These are phyloP conservation scores for Ameiurus melas DNA, from an alignment of 2,113 vertebrate genomes.

Conservation along the genomic window DNA sequence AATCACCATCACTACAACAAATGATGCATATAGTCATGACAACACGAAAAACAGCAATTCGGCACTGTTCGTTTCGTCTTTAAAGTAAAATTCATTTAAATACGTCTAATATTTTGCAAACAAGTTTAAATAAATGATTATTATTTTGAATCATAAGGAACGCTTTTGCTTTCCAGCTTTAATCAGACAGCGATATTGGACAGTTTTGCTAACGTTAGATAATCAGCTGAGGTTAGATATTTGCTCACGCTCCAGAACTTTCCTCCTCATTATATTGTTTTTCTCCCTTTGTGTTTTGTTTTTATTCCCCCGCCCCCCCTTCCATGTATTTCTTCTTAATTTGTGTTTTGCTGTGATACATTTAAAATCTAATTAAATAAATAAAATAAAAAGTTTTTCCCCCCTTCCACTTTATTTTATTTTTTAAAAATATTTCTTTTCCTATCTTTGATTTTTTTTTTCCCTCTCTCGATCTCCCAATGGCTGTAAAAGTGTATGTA, in stretches of 20 bases:
- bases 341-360: neutral
- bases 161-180: neutral
- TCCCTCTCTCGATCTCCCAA: neutral
- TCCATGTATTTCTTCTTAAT: neutral
- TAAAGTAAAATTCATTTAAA: neutral
- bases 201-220: too few species aligned
- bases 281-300: neutral
- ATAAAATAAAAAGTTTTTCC: too few species aligned
- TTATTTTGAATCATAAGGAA: too few species aligned
- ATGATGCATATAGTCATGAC: neutral
- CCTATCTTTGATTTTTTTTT: neutral
- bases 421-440: too few species aligned
- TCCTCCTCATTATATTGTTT: neutral
- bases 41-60: neutral
- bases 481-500: neutral
- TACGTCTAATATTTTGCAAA: neutral
- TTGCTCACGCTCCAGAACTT: neutral
- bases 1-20: neutral
- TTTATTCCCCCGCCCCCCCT: fast-evolving
- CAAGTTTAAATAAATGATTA: too few species aligned
- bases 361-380: too few species aligned
- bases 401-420: too few species aligned
- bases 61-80: too few species aligned
- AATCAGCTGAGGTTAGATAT: neutral
- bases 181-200: neutral